Evolutionary conservation across 2,797 vertebrate species (phyloP), one percentile per base, ranked within the genome.

Genomic region (Thalassophryne amazonica): DNA sequence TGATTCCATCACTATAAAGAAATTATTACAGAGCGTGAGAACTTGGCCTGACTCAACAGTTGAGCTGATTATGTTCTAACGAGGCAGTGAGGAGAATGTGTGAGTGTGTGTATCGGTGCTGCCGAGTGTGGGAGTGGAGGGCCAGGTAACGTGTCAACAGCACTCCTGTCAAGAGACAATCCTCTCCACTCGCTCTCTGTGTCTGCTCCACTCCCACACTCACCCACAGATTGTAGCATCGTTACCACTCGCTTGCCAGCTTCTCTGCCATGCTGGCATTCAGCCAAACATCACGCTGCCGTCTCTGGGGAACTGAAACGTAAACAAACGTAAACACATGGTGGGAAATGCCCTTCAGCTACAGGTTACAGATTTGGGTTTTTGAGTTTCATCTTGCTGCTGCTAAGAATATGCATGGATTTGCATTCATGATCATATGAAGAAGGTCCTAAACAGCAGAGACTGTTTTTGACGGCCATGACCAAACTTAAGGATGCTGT

Each of bases 101-200:
- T 72, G 64, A 67, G 73, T 50, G n/a, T n/a, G n/a, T 39, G 58
- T 35, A 29, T 68, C 52, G 65, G 54, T 54, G 68, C 39, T 33
- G 60, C 40, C 39, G 51, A 74, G 72, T 46, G 80, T 67, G 58
- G 73, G 73, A 77, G 76, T 78, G 62, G 28, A 83, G 71, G 68
- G 62, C 45, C 21, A 57, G 57, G 69, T 47, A 66, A 47, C 72
- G 29, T 61, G 80, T 84, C 79, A 80, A 81, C 64, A 80, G 67
- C 79, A 47, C 78, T 83, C 68, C 51, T 63, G 71, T 84, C 63
- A 65, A 85, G 74, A 83, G 79, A 60, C 69, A 24, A 24, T 72
- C 67, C 75, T 67, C 68, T 69, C 56, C 59, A 34, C 66, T 69
- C 59, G 48, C 13, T 22, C n/a, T 48, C 50, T 51, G n/a, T 8